These are phyloP conservation scores for Tarsius wallacei DNA, from an alignment of 2,797 vertebrate genomes.

Conservation along the genomic window DNA sequence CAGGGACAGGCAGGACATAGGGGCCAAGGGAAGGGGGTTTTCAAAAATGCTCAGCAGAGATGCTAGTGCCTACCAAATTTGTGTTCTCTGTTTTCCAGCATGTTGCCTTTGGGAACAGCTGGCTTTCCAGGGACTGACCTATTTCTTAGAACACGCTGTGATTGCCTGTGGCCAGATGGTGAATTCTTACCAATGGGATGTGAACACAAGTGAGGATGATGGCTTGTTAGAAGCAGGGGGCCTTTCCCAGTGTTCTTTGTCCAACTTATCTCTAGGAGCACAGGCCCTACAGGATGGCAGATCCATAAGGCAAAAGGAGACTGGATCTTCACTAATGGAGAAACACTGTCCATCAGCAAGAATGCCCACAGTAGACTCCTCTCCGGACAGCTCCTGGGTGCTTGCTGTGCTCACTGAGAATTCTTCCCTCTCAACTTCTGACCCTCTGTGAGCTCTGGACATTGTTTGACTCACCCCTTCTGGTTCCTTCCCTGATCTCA, in stretches of 20 bases:
- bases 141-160: rapidly evolving
- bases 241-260: not conserved
- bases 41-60: rapidly evolving
- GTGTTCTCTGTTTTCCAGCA: rapidly evolving
- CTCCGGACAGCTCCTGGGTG: too few relatives aligned
- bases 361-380: too few relatives aligned
- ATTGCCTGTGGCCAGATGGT: not conserved
- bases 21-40: rapidly evolving
- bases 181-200: too few relatives aligned
- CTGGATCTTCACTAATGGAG: not conserved
- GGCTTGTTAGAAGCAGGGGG: not conserved
- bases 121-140: not conserved
- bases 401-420: rapidly evolving
- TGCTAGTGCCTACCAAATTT: rapidly evolving
- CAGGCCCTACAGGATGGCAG: not conserved
- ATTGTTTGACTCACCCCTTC: not conserved
- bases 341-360: too few relatives aligned
- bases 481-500: not conserved
- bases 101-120: too few relatives aligned
- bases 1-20: rapidly evolving
- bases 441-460: not conserved
- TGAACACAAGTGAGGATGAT: not conserved
- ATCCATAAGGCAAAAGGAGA: not conserved
- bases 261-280: not conserved
- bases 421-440: not conserved